A percentile compares a stretch with the other conserved stretches of the same genome.
Evolutionary conservation across 2,113 vertebrate species (phyloP).

Genomic region (Microtus richardsoni): DNA sequence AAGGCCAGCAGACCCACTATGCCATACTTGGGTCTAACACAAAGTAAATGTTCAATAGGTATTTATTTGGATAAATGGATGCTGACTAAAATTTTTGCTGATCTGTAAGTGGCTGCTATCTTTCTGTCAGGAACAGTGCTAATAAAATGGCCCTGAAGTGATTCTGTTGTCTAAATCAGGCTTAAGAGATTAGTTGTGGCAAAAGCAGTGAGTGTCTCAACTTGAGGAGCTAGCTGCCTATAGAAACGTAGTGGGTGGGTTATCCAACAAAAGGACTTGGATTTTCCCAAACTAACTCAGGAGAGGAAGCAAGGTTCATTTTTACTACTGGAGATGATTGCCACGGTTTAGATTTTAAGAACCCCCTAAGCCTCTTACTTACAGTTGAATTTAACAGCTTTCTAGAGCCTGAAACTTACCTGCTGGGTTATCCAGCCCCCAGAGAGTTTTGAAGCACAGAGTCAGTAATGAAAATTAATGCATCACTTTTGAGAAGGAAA

Average conservation of each 20-base stretch:
- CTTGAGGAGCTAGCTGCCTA: not conserved
- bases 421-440: constrained; percentile 52
- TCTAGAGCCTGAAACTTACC: constrained; percentile 61
- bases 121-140: constrained; percentile 1
- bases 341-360: constrained; percentile 49
- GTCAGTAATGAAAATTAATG: constrained; percentile 67
- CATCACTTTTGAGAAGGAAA: constrained; percentile 51
- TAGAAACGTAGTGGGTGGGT: not conserved
- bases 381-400: constrained; percentile 64
- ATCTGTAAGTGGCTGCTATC: not conserved
- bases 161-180: not conserved
- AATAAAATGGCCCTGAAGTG: not conserved
- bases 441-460: constrained; percentile 51
- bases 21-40: not conserved
- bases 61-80: not conserved
- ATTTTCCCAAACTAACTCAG: constrained; percentile 37
- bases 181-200: not conserved
- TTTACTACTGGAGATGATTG: constrained; percentile 38
- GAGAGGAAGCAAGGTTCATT: constrained; percentile 44
- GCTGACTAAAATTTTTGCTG: not conserved
- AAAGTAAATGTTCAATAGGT: not conserved
- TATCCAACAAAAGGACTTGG: not conserved
- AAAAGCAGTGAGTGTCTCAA: not conserved
- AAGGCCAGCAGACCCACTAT: not conserved
- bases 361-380: constrained; percentile 60